phyloP scores from a whole-genome alignment of 2,113 vertebrate genomes.

The Trogon melanurus region DNA sequence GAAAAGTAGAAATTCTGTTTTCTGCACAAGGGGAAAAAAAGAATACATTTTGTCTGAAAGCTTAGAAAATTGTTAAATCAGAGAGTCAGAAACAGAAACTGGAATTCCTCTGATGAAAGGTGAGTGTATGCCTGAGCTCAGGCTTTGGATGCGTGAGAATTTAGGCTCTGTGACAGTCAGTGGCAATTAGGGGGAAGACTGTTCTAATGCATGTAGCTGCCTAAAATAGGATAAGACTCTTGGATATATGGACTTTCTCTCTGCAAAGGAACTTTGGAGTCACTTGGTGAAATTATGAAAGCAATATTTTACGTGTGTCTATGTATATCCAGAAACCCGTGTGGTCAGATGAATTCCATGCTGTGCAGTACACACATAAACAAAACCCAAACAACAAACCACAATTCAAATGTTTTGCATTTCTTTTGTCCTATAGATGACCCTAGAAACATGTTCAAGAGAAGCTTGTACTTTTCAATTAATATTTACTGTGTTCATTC shows the following conservation, averaged over 20 bases:
- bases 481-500: not conserved
- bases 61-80: not conserved
- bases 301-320: not conserved
- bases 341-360: not conserved
- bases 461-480: not conserved
- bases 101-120: not conserved
- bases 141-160: not conserved
- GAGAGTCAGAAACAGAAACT: not conserved
- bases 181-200: not conserved
- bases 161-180: not conserved
- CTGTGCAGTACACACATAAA: not conserved
- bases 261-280: not conserved
- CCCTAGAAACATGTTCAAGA: not conserved
- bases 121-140: not conserved
- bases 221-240: not conserved
- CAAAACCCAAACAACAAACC: not conserved
- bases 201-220: not conserved
- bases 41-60: fast-evolving
- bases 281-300: not conserved
- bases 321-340: not conserved
- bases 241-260: not conserved
- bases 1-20: not conserved
- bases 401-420: not conserved
- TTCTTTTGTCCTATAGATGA: not conserved
- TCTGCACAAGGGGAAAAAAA: not conserved